Base-by-base conservation (phyloP, 2,888 invertebrate species). In the Acronicta alni region DNA sequence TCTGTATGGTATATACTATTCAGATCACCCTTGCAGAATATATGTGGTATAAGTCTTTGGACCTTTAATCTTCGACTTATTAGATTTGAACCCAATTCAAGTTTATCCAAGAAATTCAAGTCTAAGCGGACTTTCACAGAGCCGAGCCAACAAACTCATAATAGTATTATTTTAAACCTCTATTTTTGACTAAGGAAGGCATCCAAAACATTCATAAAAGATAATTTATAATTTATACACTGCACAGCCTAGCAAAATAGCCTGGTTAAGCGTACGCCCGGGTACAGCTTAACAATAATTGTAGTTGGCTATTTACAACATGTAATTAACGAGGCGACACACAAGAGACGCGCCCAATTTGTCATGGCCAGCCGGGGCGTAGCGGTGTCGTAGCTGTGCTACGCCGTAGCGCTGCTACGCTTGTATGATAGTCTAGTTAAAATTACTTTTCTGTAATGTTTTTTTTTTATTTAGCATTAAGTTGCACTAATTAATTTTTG, bases 311-410 rank as follows among this genome's bases (percentile, higher is more conserved):
- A 81, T 85, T 88, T 87, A 84, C 80, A 81, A 74, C 74, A 65
- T 77, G 84, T 87, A 89, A 88, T 89, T 89, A 89, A 85, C 88
- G 83, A 79, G 81, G 85, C 74, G 66, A 80, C 81, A 80, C 80
- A 83, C 79, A 57, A 57, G 83, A 86, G 84, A 85, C 83, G 81
- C 73, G 77, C 67, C 78, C 84, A 86, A 88, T 88, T 89, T 88
- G 86, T 89, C 87, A 88, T 81, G 84, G 75, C 80, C 77, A 74
- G 75, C 68, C 77, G 72, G 68, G 67, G 48, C 74, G 75, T 71
- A 76, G 72, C 58, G 46, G 52, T 63, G 66, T 70, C 65, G 80
- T 70, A 75, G 69, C 47, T 57, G 58, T 61, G 67, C 72, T 75
- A 72, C 74, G 75, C 53, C 72, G 67, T 75, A 78, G 59, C 51